phyloP scores from a whole-genome alignment of 2,888 invertebrate genomes.

The Phymatocera aterrima region DNA sequence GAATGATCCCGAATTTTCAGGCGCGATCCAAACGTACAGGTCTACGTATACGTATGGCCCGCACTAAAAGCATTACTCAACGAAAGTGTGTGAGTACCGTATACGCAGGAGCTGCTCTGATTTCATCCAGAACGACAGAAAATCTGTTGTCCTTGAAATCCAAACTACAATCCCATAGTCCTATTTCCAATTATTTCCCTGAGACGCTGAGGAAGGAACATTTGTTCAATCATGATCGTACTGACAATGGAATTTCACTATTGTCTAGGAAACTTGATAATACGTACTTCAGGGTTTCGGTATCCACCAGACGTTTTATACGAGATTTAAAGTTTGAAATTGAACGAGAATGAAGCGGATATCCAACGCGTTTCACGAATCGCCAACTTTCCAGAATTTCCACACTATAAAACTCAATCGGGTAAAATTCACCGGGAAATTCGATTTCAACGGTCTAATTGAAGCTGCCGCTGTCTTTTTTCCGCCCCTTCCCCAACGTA shows the following conservation, averaged over 20 bases:
- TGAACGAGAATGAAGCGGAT: neutral
- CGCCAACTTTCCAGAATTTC: neutral
- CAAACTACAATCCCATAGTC: neutral
- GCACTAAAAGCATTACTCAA: neutral
- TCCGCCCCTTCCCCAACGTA: neutral
- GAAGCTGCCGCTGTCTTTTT: neutral
- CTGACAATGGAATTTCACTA: too few relatives aligned
- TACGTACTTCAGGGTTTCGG: neutral
- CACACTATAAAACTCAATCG: neutral
- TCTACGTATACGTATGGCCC: too few relatives aligned
- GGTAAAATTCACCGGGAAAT: conserved; percentile 20
- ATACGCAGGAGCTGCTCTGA: too few relatives aligned
- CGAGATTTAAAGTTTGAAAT: neutral
- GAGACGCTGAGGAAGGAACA: neutral
- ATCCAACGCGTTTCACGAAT: neutral
- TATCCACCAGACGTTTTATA: neutral
- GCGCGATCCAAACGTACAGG: neutral
- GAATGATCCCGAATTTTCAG: neutral
- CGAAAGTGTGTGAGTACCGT: neutral
- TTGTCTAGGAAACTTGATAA: conserved; percentile 9
- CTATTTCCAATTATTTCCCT: neutral
- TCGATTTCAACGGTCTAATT: conserved; percentile 1
- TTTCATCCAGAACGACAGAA: neutral
- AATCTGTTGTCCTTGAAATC: neutral
- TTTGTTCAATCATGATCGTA: too few relatives aligned